These are phyloP conservation scores for Matsumurasca onukii DNA, from an alignment of 1,140 invertebrate species.

Conservation along the genomic window DNA sequence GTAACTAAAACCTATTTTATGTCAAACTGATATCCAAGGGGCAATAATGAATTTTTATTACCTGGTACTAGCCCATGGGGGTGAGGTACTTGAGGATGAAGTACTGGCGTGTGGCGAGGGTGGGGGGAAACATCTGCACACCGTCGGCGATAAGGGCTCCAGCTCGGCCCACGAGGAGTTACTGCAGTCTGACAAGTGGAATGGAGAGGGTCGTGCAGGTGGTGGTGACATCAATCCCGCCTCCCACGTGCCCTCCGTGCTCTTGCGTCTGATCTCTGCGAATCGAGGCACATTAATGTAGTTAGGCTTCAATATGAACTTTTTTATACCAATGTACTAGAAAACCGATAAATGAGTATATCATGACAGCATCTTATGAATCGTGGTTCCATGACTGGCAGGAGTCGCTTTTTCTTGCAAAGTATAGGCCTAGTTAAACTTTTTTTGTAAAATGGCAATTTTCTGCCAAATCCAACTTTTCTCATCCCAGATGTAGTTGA, in stretches of 20 bases:
- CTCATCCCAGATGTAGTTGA: no score
- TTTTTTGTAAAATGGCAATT: no score
- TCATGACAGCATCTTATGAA: no score
- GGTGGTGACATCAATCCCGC: slow-evolving; percentile 17
- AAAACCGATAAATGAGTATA: no score
- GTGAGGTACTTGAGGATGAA: slow-evolving; percentile 90
- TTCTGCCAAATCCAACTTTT: no score
- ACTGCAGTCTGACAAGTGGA: slow-evolving; percentile 42
- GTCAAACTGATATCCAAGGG: no score
- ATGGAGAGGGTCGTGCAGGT: slow-evolving; percentile 27
- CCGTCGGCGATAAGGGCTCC: slow-evolving; percentile 84
- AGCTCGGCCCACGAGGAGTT: slow-evolving; percentile 91
- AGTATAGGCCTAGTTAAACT: no score
- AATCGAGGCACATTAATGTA: neutral
- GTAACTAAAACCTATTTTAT: no score
- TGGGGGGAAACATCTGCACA: slow-evolving; percentile 85
- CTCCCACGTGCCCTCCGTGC: neutral
- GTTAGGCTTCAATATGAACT: neutral
- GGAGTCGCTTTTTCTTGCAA: no score
- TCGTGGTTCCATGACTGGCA: no score
- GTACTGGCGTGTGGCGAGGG: slow-evolving; percentile 83
- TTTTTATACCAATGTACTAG: neutral
- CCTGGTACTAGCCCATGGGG: slow-evolving; percentile 96
- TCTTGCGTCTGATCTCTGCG: slow-evolving; percentile 11
- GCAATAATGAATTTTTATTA: no score